Evolutionary conservation across 1,140 invertebrate species (phyloP).

Genomic region (Manduca sexta): DNA sequence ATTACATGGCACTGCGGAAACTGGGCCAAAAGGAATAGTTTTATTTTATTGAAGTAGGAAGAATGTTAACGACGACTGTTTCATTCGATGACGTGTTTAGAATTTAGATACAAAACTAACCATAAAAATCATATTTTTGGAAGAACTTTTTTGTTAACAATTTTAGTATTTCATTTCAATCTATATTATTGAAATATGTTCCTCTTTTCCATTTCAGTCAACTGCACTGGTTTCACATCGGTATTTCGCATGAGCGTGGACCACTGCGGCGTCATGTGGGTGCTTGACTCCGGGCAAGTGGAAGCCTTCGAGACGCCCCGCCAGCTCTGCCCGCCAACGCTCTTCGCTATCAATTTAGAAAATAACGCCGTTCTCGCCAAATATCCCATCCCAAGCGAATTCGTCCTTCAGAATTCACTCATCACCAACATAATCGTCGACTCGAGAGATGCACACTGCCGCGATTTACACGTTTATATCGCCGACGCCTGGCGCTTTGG

Average conservation of each 20-base stretch:
- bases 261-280: conserved; percentile 82
- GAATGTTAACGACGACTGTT: no score
- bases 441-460: conserved; percentile 77
- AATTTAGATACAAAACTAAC: no score
- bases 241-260: conserved; percentile 84
- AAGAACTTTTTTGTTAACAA: no score
- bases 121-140: no score
- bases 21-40: no score
- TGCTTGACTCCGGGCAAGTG: conserved; percentile 83
- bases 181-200: neutral
- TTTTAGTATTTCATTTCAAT: no score
- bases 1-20: no score
- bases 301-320: conserved; percentile 79
- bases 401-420: conserved; percentile 81
- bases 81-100: no score
- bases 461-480: conserved; percentile 80
- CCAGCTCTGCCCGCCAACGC: conserved; percentile 81
- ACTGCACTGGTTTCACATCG: conserved; percentile 82
- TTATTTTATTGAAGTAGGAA: no score
- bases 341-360: conserved; percentile 81
- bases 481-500: conserved; percentile 86
- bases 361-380: conserved; percentile 77
- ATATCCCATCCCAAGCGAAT: conserved; percentile 78
- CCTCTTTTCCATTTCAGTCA: conserved; percentile 45
- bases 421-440: conserved; percentile 85